A percentile compares a stretch with the other conserved stretches of the same genome.
phyloP scores from a whole-genome alignment of 2,113 vertebrate species.

The Parus major region DNA sequence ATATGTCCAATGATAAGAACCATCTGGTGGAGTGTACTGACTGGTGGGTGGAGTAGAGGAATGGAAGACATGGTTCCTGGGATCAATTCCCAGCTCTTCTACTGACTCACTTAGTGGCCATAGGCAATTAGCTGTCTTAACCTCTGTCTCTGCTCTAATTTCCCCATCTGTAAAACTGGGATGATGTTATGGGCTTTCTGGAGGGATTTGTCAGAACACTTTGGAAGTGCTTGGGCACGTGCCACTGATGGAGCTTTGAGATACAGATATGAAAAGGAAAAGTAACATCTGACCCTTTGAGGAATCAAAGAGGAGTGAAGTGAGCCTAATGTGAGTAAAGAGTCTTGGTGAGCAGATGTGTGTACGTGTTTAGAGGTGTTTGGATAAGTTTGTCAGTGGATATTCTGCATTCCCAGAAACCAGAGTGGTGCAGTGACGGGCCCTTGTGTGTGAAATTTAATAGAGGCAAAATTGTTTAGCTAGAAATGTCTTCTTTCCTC shows the following conservation, averaged over 20 bases:
- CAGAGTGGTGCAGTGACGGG: background rate
- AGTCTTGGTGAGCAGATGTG: background rate
- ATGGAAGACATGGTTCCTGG: slow-evolving; percentile 40
- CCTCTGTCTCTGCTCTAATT: slow-evolving; percentile 52
- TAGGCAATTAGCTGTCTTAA: slow-evolving; percentile 51
- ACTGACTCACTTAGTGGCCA: slow-evolving; percentile 39
- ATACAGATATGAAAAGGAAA: background rate
- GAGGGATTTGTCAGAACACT: slow-evolving; percentile 17
- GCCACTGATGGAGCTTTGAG: background rate
- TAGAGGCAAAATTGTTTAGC: background rate
- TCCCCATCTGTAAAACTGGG: slow-evolving; percentile 44
- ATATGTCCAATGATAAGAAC: slow-evolving; percentile 62
- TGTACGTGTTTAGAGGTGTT: background rate
- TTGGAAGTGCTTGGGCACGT: background rate
- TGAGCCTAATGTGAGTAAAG: background rate
- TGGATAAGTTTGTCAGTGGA: background rate
- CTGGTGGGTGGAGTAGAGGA: slow-evolving; percentile 51
- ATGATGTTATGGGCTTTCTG: slow-evolving; percentile 43
- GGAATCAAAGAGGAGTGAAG: background rate
- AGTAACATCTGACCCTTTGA: slow-evolving; percentile 3
- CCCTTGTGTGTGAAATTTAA: background rate
- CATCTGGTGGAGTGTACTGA: slow-evolving; percentile 41
- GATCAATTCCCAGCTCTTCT: slow-evolving; percentile 55
- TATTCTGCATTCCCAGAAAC: background rate
- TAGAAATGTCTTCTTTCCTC: background rate